These are phyloP conservation scores for Tychaedon coryphoeus DNA, from an alignment of 2,113 vertebrate genomes.

Conservation along the genomic window DNA sequence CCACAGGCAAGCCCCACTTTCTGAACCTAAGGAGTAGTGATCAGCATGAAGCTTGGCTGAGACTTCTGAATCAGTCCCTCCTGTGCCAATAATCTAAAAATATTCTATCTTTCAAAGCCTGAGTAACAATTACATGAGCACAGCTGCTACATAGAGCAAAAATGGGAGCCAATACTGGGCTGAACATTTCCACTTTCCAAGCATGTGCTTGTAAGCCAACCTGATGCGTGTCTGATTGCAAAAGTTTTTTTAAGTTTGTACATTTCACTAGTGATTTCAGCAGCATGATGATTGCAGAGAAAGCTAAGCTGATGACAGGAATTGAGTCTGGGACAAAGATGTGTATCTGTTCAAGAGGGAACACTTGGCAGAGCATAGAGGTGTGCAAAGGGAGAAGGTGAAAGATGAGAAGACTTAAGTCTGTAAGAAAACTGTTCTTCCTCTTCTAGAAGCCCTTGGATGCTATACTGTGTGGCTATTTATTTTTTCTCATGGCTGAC, in stretches of 20 bases:
- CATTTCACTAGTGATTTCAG: neutral
- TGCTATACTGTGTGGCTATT: neutral
- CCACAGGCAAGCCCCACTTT: neutral
- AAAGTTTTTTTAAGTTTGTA: neutral
- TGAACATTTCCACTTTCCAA: neutral
- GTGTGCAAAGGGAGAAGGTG: neutral
- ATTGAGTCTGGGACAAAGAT: neutral
- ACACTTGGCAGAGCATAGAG: neutral
- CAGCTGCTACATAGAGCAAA: neutral
- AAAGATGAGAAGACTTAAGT: neutral
- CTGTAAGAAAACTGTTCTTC: neutral
- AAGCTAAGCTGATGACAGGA: neutral
- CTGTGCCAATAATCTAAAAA: neutral
- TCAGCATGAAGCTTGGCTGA: neutral
- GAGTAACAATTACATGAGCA: accelerated
- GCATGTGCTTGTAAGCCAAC: neutral
- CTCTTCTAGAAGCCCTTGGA: neutral
- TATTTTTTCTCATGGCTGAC: neutral
- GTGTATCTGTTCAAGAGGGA: neutral
- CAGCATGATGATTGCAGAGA: neutral
- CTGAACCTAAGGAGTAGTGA: neutral
- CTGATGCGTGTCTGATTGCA: neutral
- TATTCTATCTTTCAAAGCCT: neutral
- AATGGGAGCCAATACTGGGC: neutral
- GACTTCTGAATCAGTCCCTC: neutral